Evolutionary conservation across 1,140 invertebrate genomes (phyloP), one percentile per base, ranked within the genome.

Genomic region (Dufourea novaeangliae): DNA sequence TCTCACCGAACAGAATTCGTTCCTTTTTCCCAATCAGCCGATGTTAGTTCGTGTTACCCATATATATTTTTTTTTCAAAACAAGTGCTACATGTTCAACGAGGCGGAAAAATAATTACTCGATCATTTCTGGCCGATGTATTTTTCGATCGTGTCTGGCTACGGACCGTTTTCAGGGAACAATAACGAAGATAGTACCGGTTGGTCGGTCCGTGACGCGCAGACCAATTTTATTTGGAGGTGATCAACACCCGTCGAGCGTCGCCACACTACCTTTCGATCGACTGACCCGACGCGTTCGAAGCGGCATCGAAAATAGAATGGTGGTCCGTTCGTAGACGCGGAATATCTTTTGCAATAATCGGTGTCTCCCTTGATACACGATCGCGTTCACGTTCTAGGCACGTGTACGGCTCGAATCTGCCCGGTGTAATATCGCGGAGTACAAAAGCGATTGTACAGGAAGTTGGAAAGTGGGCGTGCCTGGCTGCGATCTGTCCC

Each of bases 391-490:
- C 4, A 17, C 22, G 46, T 50, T 50, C 46, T 8, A 37, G 34
- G 8, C n/a, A n/a, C n/a, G n/a, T 20, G 69, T 11, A 63, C 8
- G 8, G 11, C 20, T 22, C 1, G 29, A n/a, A 62, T 20, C 39
- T 57, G 25, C 46, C 41, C 41, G 22, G 8, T 61, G 57, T 27
- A 32, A 32, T 56, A 44, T 67, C 25, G 34, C 71, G 64, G n/a
- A 50, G 72, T 85, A 79, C 82, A 78, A 74, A 75, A 84, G 81
- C 77, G 86, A 87, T 89, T 86, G 87, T 87, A n/a, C 81, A 85
- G 85, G 84, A 89, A 88, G 85, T 86, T 90, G 88, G 85, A 91
- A 90, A 88, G 87, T 90, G 86, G 88, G 89, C 85, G 88, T 87
- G 89, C 75, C 84, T 70, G 73, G 25, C n/a, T 44, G 27, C 78